Evolutionary conservation across 2,113 vertebrate species (phyloP).

Genomic region (Hyperopisus bebe): DNA sequence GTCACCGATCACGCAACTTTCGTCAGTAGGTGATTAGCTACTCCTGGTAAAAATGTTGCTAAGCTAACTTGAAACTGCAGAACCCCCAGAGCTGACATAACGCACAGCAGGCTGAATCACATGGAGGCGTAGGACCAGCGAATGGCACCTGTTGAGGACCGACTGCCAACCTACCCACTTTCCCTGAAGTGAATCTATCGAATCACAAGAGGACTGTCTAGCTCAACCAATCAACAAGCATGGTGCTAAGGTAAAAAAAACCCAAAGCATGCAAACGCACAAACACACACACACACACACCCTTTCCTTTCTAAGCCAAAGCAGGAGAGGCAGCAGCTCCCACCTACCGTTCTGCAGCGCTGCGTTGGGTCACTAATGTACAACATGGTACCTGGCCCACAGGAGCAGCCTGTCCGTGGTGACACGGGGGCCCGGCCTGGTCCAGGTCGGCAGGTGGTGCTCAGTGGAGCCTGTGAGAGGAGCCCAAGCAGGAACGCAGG

Average conservation of each 20-base stretch:
- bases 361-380: constrained; percentile 68
- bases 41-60: neutral
- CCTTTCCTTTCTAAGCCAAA: neutral
- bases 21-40: neutral
- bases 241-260: neutral
- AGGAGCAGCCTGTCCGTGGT: constrained; percentile 33
- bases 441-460: constrained; percentile 18
- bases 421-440: constrained; percentile 25
- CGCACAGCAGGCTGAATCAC: neutral
- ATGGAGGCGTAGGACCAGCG: neutral
- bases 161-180: neutral
- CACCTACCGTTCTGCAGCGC: constrained; percentile 78
- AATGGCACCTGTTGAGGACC: neutral
- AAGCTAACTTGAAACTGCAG: neutral
- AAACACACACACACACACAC: neutral
- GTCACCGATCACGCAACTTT: neutral
- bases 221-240: neutral
- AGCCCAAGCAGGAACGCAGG: neutral
- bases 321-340: neutral
- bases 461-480: constrained; percentile 31
- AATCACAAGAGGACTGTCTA: neutral
- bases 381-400: constrained; percentile 70
- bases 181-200: neutral
- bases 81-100: neutral
- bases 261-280: too few relatives aligned